phyloP scores from a whole-genome alignment of 2,797 vertebrate species.

The Danio albolineatus region DNA sequence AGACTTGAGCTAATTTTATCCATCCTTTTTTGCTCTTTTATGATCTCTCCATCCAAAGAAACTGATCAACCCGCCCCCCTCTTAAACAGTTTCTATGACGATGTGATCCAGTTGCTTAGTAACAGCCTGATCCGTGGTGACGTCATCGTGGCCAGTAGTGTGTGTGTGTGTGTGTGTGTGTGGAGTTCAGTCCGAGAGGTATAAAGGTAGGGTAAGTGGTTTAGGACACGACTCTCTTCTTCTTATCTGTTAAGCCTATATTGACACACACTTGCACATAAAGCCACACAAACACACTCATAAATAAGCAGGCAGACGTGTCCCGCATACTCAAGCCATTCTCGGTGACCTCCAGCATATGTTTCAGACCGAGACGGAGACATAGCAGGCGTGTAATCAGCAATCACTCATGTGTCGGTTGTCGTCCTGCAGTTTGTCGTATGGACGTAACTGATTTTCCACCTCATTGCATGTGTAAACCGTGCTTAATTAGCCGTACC shows the following conservation, averaged over 20 bases:
- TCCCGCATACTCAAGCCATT: slow-evolving; percentile 11
- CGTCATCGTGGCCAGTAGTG: slow-evolving; percentile 76
- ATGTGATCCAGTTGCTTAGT: slow-evolving; percentile 88
- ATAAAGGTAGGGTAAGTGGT: slow-evolving; percentile 73
- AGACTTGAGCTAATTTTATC: slow-evolving; percentile 65
- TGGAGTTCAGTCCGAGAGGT: slow-evolving; percentile 65
- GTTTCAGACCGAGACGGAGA: slow-evolving; percentile 1
- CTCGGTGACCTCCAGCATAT: slow-evolving; percentile 39
- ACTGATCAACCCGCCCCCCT: slow-evolving; percentile 58
- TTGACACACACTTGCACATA: slow-evolving; percentile 64
- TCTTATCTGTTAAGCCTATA: slow-evolving; percentile 72
- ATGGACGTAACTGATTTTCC: slow-evolving; percentile 50
- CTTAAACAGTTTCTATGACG: slow-evolving; percentile 76
- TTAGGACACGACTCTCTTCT: slow-evolving; percentile 70
- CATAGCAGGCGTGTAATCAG: slow-evolving; percentile 40
- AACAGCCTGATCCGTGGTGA: slow-evolving; percentile 78
- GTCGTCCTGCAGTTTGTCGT: neutral
- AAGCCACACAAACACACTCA: slow-evolving; percentile 29
- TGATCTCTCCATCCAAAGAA: slow-evolving; percentile 75
- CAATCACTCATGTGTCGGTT: slow-evolving; percentile 39
- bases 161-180: no score
- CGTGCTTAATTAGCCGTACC: slow-evolving; percentile 28
- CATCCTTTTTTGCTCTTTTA: slow-evolving; percentile 46
- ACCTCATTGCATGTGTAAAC: slow-evolving; percentile 36
- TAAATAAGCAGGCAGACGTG: slow-evolving; percentile 41